A percentile compares a stretch with the other conserved stretches of the same genome.
phyloP scores from a whole-genome alignment of 2,113 vertebrate species.

The Arvicanthis niloticus region DNA sequence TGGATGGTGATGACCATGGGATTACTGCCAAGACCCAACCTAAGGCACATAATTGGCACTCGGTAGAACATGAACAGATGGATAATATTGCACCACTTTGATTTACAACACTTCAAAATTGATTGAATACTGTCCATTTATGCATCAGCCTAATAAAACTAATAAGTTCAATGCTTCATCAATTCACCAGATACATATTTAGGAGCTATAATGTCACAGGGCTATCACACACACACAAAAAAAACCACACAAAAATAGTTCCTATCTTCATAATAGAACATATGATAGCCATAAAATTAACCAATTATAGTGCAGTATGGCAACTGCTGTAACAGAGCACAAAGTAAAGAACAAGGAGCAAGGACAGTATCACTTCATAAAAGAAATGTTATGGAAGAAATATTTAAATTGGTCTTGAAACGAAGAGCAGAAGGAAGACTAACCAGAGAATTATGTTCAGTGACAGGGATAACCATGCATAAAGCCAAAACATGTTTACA shows the following conservation, averaged over 20 bases:
- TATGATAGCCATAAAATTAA: neutral
- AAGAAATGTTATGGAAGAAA: neutral
- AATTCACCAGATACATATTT: conserved; percentile 5
- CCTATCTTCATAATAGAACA: neutral
- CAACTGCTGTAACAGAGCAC: neutral
- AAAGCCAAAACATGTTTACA: neutral
- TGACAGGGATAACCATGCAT: neutral
- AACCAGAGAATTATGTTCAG: neutral
- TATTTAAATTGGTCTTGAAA: neutral
- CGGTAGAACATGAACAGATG: neutral
- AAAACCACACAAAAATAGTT: neutral
- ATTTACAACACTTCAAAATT: conserved; percentile 31
- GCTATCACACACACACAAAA: neutral
- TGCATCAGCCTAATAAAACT: conserved; percentile 29
- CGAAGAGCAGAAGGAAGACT: neutral
- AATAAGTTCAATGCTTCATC: conserved; percentile 24
- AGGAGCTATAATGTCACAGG: neutral
- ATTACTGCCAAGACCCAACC: neutral
- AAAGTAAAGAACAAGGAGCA: neutral
- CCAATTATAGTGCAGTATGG: neutral
- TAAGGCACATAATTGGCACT: neutral
- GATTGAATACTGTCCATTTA: neutral
- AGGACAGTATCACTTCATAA: neutral
- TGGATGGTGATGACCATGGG: neutral
- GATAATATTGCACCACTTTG: conserved; percentile 17